Conservation (phyloP, 2,113 vertebrate species). For the Alexandromys fortis region DNA sequence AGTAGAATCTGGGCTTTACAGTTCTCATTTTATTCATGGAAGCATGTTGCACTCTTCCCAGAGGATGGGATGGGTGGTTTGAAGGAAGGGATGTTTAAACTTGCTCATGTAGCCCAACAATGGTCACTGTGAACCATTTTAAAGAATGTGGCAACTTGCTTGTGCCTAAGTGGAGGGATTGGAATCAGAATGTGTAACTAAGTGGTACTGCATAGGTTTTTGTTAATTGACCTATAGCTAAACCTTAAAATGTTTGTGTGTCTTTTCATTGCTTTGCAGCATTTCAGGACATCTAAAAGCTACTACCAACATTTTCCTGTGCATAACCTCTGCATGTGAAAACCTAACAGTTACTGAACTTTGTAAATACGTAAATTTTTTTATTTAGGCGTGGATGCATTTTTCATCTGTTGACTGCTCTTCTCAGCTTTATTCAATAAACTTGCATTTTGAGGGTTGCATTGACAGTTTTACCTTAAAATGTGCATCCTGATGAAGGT, state of each 20-base stretch:
- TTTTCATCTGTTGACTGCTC: constrained; percentile 86
- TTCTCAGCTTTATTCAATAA: constrained; percentile 89
- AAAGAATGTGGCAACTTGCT: constrained; percentile 82
- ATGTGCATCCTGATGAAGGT: constrained; percentile 45
- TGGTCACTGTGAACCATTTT: constrained; percentile 82
- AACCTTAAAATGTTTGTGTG: constrained; percentile 83
- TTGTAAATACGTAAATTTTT: constrained; percentile 89
- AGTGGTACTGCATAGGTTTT: constrained; percentile 82
- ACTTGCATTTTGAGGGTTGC: constrained; percentile 89
- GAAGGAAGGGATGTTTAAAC: constrained; percentile 80
- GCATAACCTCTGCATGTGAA: constrained; percentile 89
- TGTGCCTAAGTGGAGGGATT: constrained; percentile 85
- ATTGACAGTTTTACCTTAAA: constrained; percentile 81
- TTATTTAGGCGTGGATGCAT: constrained; percentile 89
- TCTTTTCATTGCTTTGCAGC: constrained; percentile 83
- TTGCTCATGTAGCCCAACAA: constrained; percentile 75
- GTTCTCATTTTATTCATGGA: constrained; percentile 75
- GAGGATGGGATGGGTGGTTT: constrained; percentile 72
- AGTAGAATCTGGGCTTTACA: constrained; percentile 61
- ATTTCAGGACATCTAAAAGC: constrained; percentile 84
- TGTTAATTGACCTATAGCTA: constrained; percentile 83
- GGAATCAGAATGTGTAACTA: constrained; percentile 81
- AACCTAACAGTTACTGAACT: constrained; percentile 84
- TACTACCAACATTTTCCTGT: constrained; percentile 83
- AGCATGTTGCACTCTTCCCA: constrained; percentile 80